Base-by-base conservation (phyloP, 2,888 invertebrate species). In the Serripes groenlandicus region DNA sequence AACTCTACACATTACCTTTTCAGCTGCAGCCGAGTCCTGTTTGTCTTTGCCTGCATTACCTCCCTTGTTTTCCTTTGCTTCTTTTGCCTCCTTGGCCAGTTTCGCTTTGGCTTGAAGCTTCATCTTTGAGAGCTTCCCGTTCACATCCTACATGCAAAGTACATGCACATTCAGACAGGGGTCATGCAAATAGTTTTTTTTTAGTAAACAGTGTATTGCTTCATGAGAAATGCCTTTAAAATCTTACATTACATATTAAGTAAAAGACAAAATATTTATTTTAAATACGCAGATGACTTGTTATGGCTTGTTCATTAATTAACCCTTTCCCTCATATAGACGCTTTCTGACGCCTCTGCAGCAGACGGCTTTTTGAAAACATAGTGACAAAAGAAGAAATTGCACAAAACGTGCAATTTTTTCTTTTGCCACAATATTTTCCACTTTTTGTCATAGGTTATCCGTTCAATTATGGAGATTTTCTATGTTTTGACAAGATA, bases 51-150 rank as follows among this genome's bases (percentile, higher is more conserved):
- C 77, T 30, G 81, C 78, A 34, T 79, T 85, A 9, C 26, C 21
- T 66, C 74, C 76, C 64, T 79, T 85, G 52, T 42, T 64, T 52
- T 75, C 83, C 70, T 77, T 81, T 11, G 83, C 75, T 15, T 85
- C 86, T 89, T 82, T 92, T 75, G 76, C 88, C 90, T 86, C 93
- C 69, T 93, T 92, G 4, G 93, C 91, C 66, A 92, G 88, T 87
- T 94, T 94, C 2, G 95, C 94, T 87, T 95, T 95, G 18, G 94
- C 91, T 78, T 95, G 94, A 5, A 95, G 90, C 79, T 93, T 94
- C 72, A 92, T 75, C 85, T 94, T 95, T n/a, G 94, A 93, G 72
- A 94, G 86, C 74, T 94, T 94, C 18, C 92, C 89, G 81, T 90
- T 92, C 34, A 92, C 89, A 49, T 94, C 94, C 94, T 94, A 83